These are phyloP conservation scores for Eupeodes latifasciatus DNA, from an alignment of 2,888 invertebrate species.

Conservation along the genomic window DNA sequence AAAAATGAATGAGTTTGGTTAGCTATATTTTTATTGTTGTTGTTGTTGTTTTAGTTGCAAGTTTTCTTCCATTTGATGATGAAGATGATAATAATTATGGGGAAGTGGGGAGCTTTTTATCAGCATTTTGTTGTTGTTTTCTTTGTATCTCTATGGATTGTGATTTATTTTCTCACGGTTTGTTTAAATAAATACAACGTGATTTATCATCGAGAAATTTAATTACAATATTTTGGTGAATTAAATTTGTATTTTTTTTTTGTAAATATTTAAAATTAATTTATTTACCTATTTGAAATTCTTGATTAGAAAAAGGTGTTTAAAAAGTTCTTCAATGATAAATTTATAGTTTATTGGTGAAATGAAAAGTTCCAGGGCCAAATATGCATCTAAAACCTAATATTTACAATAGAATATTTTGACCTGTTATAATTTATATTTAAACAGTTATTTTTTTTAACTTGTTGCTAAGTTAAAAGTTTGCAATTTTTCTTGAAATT, in stretches of 20 bases:
- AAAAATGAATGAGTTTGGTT: conserved; percentile 25
- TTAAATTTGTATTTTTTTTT: neutral
- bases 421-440: too few relatives aligned
- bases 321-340: too few relatives aligned
- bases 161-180: conserved; percentile 27
- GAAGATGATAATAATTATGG: conserved; percentile 5
- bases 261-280: neutral
- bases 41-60: neutral
- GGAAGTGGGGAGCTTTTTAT: conserved; percentile 38
- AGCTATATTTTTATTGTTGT: too few relatives aligned
- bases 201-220: neutral
- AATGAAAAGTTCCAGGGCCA: too few relatives aligned
- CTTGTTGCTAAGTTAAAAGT: too few relatives aligned
- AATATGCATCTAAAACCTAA: too few relatives aligned
- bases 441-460: too few relatives aligned
- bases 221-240: neutral
- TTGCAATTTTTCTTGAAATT: too few relatives aligned
- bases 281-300: neutral
- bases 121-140: neutral
- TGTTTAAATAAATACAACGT: neutral
- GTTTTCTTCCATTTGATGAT: neutral
- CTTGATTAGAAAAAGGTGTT: neutral
- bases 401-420: too few relatives aligned
- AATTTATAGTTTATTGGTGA: too few relatives aligned
- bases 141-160: neutral